Evolutionary conservation across 1,140 invertebrate genomes (phyloP).

Genomic region (Agrilus planipennis): DNA sequence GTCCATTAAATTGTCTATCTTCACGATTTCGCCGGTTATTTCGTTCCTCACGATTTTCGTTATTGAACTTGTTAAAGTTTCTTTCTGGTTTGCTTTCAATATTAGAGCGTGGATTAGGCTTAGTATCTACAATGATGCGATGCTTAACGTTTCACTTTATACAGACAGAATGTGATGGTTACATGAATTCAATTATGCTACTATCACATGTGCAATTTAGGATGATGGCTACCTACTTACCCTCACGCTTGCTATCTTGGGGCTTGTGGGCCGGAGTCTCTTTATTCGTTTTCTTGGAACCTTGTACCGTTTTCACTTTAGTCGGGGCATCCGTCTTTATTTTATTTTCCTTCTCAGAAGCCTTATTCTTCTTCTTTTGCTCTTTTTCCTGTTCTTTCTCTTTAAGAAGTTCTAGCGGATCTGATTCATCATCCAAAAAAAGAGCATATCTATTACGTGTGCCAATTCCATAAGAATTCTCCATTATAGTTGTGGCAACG

Average conservation of each 20-base stretch:
- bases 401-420: constrained; percentile 79
- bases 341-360: constrained; percentile 79
- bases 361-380: constrained; percentile 68
- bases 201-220: constrained; percentile 18
- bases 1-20: constrained; percentile 38
- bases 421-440: constrained; percentile 75
- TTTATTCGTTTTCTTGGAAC: constrained; percentile 50
- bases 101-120: constrained; percentile 20
- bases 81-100: constrained; percentile 28
- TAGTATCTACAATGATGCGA: constrained; percentile 27
- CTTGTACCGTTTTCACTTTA: constrained; percentile 39
- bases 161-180: neutral
- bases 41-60: constrained; percentile 54
- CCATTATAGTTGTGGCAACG: constrained; percentile 47
- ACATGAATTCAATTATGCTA: constrained; percentile 1
- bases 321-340: constrained; percentile 48
- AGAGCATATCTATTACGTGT: constrained; percentile 86
- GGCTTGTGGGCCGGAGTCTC: constrained; percentile 54
- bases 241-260: constrained; percentile 51
- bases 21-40: constrained; percentile 63
- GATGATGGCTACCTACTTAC: constrained; percentile 37
- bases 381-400: constrained; percentile 67
- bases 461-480: constrained; percentile 84
- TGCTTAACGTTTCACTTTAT: too few relatives aligned
- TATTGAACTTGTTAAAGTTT: constrained; percentile 25